Evolutionary conservation across 2,797 vertebrate species (phyloP), one percentile per base, ranked within the genome.

Genomic region (Galaxias olidus): DNA sequence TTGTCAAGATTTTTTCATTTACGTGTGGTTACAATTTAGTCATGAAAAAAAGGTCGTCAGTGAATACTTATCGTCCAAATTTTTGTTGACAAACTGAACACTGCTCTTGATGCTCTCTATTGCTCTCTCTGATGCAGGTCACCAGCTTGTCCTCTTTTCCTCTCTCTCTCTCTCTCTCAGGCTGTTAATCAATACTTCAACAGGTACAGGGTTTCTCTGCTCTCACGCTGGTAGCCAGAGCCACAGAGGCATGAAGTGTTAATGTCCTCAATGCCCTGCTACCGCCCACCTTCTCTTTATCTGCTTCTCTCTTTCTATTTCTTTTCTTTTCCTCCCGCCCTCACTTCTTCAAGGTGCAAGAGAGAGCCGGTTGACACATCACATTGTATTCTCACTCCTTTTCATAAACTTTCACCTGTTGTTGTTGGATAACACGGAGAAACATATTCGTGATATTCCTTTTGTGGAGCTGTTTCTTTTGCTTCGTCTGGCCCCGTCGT

Each of bases 121-220:
- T 6, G 2, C 30, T 30, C 30, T 30, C 30, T 30, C 30, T 30
- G n/a, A n/a, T n/a, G n/a, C n/a, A n/a, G n/a, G n/a, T n/a, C n/a
- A n/a, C n/a, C n/a, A n/a, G n/a, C n/a, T n/a, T n/a, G n/a, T n/a
- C n/a, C n/a, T 30, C 30, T 87, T 88, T 77, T 71, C 85, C 81
- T 67, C 78, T 72, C 66, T 43, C 69, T 68, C 30, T 50, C 18
- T 80, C 60, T 63, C 57, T 72, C 71, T 75, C 63, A 70, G 82
- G 67, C 63, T 80, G 75, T 80, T 85, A 80, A 88, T 89, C 80
- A 77, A 87, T 86, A 84, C 53, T 46, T 65, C 61, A 83, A 81
- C 76, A 84, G 71, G 66, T 64, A 66, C 71, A 65, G 58, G 42
- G 69, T 69, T 76, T 40, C 40, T 40, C 47, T n/a, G 43, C 49